Conservation (phyloP, 2,797 vertebrate species). For the Bryconaethiops microstoma region DNA sequence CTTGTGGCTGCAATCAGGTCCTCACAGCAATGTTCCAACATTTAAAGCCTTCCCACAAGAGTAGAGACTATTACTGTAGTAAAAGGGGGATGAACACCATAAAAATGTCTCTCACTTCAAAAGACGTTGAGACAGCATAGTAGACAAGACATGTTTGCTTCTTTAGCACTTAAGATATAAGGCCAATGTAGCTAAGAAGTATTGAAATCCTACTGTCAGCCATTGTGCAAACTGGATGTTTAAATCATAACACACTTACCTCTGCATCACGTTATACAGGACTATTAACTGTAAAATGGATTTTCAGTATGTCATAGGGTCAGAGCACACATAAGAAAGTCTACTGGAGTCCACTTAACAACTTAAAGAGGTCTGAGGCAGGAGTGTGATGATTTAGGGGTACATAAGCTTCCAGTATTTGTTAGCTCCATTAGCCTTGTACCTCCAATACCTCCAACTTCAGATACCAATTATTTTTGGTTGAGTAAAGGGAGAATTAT, state of each 20-base stretch:
- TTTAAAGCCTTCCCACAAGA: background rate
- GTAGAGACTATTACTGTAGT: background rate
- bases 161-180: background rate
- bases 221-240: background rate
- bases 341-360: too few relatives aligned
- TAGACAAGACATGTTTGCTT: background rate
- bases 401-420: background rate
- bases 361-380: too few relatives aligned
- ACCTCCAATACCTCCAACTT: background rate
- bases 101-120: background rate
- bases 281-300: too few relatives aligned
- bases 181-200: background rate
- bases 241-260: too few relatives aligned
- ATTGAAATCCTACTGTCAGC: background rate
- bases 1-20: background rate
- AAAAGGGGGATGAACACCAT: background rate
- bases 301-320: too few relatives aligned
- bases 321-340: too few relatives aligned
- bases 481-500: background rate
- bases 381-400: too few relatives aligned
- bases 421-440: background rate
- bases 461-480: background rate
- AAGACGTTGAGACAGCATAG: background rate
- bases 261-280: too few relatives aligned
- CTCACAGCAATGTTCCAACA: background rate